Percentiles rank a stretch among this genome's conserved stretches.
Evolutionary conservation across 1,140 invertebrate species (phyloP).

Genomic region (Drosophila simulans): DNA sequence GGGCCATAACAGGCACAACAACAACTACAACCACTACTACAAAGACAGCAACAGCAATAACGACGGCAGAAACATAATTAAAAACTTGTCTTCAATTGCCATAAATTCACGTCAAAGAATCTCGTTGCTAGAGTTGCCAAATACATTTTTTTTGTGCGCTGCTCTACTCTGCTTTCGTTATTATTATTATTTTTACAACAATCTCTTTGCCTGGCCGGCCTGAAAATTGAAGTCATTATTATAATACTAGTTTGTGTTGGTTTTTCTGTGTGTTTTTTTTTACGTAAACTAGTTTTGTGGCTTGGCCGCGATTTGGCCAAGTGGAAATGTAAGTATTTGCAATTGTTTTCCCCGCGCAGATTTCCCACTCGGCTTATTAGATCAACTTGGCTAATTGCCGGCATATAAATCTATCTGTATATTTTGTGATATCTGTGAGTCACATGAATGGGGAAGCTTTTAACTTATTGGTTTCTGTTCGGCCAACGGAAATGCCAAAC

Average conservation of each 20-base stretch:
- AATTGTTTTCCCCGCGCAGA: conserved; percentile 57
- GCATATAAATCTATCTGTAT: conserved; percentile 16
- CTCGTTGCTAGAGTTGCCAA: conserved; percentile 70
- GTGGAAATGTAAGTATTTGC: conserved; percentile 66
- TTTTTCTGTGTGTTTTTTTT: conserved; percentile 30
- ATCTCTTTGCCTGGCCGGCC: conserved; percentile 60
- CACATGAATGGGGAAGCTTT: conserved; percentile 56
- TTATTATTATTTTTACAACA: conserved; percentile 71
- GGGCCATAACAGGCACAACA: conserved; percentile 54
- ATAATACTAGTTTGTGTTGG: conserved; percentile 56
- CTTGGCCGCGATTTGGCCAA: conserved; percentile 64
- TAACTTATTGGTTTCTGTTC: conserved; percentile 13
- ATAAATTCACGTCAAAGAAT: conserved; percentile 82
- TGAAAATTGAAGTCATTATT: conserved; percentile 79
- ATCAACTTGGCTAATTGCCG: conserved; percentile 57
- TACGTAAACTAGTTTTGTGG: conserved; percentile 64
- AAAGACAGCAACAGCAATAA: conserved; percentile 15
- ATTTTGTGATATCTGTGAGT: conserved; percentile 31
- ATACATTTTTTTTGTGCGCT: conserved; percentile 47
- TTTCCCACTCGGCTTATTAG: conserved; percentile 42
- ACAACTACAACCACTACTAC: not conserved
- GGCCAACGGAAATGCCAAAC: conserved; percentile 59
- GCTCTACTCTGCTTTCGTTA: conserved; percentile 39
- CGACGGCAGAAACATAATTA: conserved; percentile 70
- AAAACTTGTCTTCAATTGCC: conserved; percentile 83